Evolutionary conservation across 2,888 invertebrate species (phyloP).

Genomic region (Rapana venosa): DNA sequence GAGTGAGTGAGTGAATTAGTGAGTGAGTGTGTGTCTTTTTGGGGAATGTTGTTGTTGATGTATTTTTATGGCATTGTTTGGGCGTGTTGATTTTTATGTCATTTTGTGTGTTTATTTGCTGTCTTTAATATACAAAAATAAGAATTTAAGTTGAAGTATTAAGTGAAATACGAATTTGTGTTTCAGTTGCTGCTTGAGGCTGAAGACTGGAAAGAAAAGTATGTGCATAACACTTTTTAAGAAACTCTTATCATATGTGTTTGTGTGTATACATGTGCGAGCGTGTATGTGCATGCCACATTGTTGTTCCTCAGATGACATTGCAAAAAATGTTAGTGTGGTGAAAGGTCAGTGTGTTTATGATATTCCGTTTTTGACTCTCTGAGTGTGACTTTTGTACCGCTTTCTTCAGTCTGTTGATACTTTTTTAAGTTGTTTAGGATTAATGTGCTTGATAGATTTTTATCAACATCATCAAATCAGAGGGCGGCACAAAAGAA

Average conservation of each 20-base stretch:
- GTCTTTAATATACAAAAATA: not conserved
- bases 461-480: too few relatives aligned
- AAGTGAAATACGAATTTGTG: not conserved
- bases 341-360: too few relatives aligned
- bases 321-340: too few relatives aligned
- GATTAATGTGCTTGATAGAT: too few relatives aligned
- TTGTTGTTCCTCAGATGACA: too few relatives aligned
- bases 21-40: not conserved
- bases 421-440: too few relatives aligned
- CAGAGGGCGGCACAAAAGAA: too few relatives aligned
- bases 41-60: not conserved
- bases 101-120: not conserved
- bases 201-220: constrained; percentile 75
- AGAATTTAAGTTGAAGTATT: too few relatives aligned
- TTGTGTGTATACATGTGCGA: not conserved
- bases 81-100: not conserved
- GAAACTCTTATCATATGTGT: not conserved
- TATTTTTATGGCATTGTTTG: not conserved
- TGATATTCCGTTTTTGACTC: too few relatives aligned
- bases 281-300: not conserved
- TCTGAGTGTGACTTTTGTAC: too few relatives aligned
- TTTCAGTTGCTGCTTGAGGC: constrained; percentile 70
- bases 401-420: too few relatives aligned
- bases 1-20: too few relatives aligned
- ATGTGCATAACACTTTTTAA: constrained; percentile 45